phyloP scores from a whole-genome alignment of 2,888 invertebrate species.

The Hyppa rectilinea region DNA sequence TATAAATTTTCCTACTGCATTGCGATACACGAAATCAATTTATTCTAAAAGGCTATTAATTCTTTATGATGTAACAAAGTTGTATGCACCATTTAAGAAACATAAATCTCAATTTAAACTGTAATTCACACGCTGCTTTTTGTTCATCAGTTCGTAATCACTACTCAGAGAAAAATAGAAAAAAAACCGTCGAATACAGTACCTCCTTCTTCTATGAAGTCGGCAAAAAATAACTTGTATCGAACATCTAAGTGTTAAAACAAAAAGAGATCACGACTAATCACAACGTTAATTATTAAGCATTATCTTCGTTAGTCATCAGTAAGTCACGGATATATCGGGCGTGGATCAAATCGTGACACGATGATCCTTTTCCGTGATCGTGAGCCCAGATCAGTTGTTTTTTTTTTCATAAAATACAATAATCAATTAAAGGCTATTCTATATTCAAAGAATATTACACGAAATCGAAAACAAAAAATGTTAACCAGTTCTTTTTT shows the following conservation, averaged over 20 bases:
- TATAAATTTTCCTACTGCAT: slow-evolving; percentile 9
- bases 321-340: slow-evolving; percentile 73
- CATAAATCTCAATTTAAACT: slow-evolving; percentile 50
- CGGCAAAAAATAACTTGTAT: slow-evolving; percentile 47
- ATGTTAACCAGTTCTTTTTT: slow-evolving; percentile 43
- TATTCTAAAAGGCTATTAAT: slow-evolving; percentile 43
- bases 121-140: slow-evolving; percentile 30
- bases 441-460: slow-evolving; percentile 53
- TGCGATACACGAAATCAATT: slow-evolving; percentile 39
- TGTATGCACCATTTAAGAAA: slow-evolving; percentile 28
- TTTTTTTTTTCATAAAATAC: slow-evolving; percentile 67
- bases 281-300: slow-evolving; percentile 60
- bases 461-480: slow-evolving; percentile 22
- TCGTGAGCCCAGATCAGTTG: slow-evolving; percentile 76
- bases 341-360: slow-evolving; percentile 76
- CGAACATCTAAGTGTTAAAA: slow-evolving; percentile 51
- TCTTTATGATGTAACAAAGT: slow-evolving; percentile 19
- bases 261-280: slow-evolving; percentile 61
- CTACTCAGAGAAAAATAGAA: slow-evolving; percentile 8
- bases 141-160: slow-evolving; percentile 28
- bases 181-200: background rate
- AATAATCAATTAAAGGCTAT: slow-evolving; percentile 71
- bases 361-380: slow-evolving; percentile 80
- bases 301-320: slow-evolving; percentile 60
- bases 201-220: slow-evolving; percentile 1